phyloP scores from a whole-genome alignment of 2,888 invertebrate genomes.

The Trilocha varians region DNA sequence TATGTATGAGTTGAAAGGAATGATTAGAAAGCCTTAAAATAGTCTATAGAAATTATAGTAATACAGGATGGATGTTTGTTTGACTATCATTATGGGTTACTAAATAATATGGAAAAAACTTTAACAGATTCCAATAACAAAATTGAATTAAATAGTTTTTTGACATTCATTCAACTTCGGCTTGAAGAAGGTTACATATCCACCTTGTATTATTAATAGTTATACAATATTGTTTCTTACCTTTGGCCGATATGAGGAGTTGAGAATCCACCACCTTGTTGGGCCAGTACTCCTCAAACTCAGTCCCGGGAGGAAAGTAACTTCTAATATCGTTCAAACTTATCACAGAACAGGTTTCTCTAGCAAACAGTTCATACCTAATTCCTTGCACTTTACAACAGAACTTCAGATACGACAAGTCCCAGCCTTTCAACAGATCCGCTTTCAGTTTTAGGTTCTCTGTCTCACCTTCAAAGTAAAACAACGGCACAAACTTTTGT shows the following conservation, averaged over 20 bases:
- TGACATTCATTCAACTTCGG: too few relatives aligned
- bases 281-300: constrained; percentile 95
- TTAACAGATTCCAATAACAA: too few relatives aligned
- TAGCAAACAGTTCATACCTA: constrained; percentile 90
- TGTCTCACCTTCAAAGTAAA: constrained; percentile 90
- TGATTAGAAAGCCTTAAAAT: too few relatives aligned
- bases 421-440: constrained; percentile 92
- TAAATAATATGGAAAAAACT: too few relatives aligned
- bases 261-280: constrained; percentile 89
- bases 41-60: too few relatives aligned
- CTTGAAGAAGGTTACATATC: too few relatives aligned
- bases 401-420: constrained; percentile 92
- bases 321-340: constrained; percentile 92
- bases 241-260: constrained; percentile 80
- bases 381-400: constrained; percentile 96
- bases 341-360: constrained; percentile 92
- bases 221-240: constrained; percentile 31
- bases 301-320: constrained; percentile 91
- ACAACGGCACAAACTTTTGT: constrained; percentile 91
- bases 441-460: constrained; percentile 91
- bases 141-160: too few relatives aligned
- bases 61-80: too few relatives aligned
- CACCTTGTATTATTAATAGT: too few relatives aligned
- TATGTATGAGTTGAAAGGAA: too few relatives aligned
- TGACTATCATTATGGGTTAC: too few relatives aligned